Base-by-base conservation (phyloP, 2,888 invertebrate species). In the Chromoteleia sp. region DNA sequence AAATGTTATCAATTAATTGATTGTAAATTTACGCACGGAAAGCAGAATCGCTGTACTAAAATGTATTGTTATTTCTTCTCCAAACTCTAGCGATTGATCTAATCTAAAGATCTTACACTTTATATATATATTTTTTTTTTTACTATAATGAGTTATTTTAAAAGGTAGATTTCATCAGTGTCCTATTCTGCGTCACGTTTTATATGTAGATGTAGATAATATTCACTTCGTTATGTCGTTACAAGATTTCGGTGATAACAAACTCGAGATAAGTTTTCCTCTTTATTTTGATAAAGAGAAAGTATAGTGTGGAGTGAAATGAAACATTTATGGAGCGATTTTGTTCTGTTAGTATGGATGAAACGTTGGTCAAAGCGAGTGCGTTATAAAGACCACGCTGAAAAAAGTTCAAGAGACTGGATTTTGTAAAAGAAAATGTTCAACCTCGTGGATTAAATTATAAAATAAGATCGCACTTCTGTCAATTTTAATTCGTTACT, bases 191-290 rank as follows among this genome's bases (percentile, higher is more conserved):
- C 33, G 17, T 15, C 15, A 29, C 29, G 14, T 41, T 67, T 39
- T 39, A n/a, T n/a, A n/a, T n/a, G 25, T 67, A 41, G 29, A 67
- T 41, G 41, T 39, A 71, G 50, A 59, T 59, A 50, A 71, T 50
- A 71, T 50, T 71, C 59, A 71, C 52, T 71, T 71, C 17, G 56
- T 71, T 39, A 71, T 59, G 41, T 50, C 50, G 43, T 71, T 56
- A 48, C 29, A 41, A 61, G 36, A 52, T 58, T 41, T 29, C 19
- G 0, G 12, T 36, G 63, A 73, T 73, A 73, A 63, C 15, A 73
- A 5, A 52, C 12, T n/a, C 14, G 61, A 61, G 61, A 61, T 73
- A 52, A 73, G 52, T 73, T 71, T 68, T 39, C 33, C 15, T 59
- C 39, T 59, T 45, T 71, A 50, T 71, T 71, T 58, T 71, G 59